A percentile compares a stretch with the other conserved stretches of the same genome.
These are phyloP conservation scores for Gnathonemus longibarbis DNA, from an alignment of 2,113 vertebrate genomes.

Conservation along the genomic window DNA sequence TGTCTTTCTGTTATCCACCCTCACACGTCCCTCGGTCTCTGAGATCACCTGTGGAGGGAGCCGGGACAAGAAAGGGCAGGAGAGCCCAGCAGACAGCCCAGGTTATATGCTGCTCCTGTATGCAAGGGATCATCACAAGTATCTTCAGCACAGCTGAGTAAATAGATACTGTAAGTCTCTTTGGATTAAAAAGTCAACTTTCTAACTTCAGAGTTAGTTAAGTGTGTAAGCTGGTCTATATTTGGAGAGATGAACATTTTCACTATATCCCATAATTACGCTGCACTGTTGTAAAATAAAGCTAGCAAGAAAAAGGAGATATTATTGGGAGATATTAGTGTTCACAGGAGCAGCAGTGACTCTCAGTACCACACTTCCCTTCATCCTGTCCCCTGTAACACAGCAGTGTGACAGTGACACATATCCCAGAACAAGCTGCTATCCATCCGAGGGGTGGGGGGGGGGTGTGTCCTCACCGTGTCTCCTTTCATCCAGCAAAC, in stretches of 20 bases:
- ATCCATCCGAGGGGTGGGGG: background rate
- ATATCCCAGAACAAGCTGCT: background rate
- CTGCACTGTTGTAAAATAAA: background rate
- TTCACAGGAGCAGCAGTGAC: background rate
- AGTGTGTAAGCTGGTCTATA: background rate
- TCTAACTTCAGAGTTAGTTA: background rate
- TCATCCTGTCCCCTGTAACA: background rate
- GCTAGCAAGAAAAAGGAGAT: background rate
- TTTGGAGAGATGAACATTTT: background rate
- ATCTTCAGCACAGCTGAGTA: background rate
- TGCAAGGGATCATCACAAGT: background rate
- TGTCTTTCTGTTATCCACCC: conserved; percentile 59
- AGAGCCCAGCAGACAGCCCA: background rate
- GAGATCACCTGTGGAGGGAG: conserved; percentile 54
- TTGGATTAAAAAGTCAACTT: background rate
- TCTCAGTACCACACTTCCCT: background rate
- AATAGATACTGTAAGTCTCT: background rate
- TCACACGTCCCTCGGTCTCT: conserved; percentile 60
- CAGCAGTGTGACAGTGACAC: background rate
- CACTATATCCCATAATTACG: background rate
- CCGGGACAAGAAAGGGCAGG: background rate
- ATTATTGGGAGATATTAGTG: background rate
- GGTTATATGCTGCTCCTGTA: background rate
- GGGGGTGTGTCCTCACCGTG: conserved; percentile 46
- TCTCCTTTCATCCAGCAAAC: conserved; percentile 71